A percentile compares a stretch with the other conserved stretches of the same genome.
Conservation (phyloP, 2,888 invertebrate species). For the Parnassius mnemosyne region DNA sequence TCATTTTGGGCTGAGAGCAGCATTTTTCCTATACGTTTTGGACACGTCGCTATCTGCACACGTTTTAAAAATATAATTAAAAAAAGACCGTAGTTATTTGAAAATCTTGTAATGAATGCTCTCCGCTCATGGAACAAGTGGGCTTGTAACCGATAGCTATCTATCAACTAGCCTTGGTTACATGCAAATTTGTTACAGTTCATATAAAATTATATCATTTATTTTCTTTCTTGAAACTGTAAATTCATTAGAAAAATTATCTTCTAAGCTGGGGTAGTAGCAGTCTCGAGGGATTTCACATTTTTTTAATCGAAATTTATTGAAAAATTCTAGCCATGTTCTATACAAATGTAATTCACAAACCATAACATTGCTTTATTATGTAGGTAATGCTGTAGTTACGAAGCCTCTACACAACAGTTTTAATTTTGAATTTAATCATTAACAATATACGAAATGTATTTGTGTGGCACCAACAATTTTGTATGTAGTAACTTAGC, state of each 20-base stretch:
- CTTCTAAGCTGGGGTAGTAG: conserved; percentile 68
- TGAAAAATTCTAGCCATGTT: no score
- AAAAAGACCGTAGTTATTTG: conserved; percentile 44
- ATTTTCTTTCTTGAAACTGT: conserved; percentile 53
- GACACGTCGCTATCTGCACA: conserved; percentile 67
- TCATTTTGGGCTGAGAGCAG: conserved; percentile 54
- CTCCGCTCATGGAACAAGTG: conserved; percentile 63
- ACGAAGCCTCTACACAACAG: no score
- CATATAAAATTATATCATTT: conserved; percentile 56
- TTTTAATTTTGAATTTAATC: background rate
- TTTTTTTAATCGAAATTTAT: conserved; percentile 34
- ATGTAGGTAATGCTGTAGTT: no score
- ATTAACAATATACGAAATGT: conserved; percentile 5
- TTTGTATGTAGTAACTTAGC: conserved; percentile 12
- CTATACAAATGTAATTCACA: no score
- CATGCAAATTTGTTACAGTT: conserved; percentile 70
- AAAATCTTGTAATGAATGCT: conserved; percentile 46
- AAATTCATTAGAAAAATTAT: conserved; percentile 65
- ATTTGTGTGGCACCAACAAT: conserved; percentile 30
- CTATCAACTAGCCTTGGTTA: conserved; percentile 62
- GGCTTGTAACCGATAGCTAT: conserved; percentile 70
- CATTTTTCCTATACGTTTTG: conserved; percentile 44
- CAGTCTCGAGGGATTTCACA: conserved; percentile 64
- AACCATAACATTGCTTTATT: no score
- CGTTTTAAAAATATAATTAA: conserved; percentile 40